Percentiles rank a stretch among this genome's conserved stretches.
phyloP scores from a whole-genome alignment of 2,888 invertebrate species.

The Conchocele bisecta region DNA sequence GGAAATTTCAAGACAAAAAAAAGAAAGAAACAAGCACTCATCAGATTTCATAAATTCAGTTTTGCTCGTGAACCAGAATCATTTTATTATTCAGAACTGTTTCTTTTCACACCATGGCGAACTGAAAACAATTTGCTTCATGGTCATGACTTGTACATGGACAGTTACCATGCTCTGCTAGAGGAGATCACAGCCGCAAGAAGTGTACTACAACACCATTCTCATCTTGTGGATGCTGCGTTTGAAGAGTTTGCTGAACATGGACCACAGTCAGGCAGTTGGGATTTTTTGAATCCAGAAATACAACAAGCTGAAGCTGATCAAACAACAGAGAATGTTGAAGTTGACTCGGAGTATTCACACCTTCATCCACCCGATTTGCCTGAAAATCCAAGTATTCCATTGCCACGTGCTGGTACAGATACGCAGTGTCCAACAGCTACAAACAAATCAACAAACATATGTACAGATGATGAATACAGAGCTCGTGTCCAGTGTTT shows the following conservation, averaged over 20 bases:
- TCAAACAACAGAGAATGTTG: slow-evolving; percentile 18
- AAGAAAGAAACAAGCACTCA: slow-evolving; percentile 16
- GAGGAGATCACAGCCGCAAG: no score
- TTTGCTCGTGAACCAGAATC: slow-evolving; percentile 18
- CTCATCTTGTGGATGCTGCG: slow-evolving; percentile 19
- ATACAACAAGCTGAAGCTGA: slow-evolving; percentile 28
- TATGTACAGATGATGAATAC: slow-evolving; percentile 20
- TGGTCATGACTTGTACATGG: slow-evolving; percentile 8
- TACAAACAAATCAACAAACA: no score
- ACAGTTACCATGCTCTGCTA: slow-evolving; percentile 2
- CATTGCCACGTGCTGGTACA: no score
- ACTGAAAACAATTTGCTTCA: slow-evolving; percentile 17
- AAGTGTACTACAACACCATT: slow-evolving; percentile 16
- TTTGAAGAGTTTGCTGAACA: slow-evolving; percentile 25
- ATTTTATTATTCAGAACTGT: slow-evolving; percentile 24
- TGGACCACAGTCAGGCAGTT: slow-evolving; percentile 20
- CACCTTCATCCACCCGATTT: slow-evolving; percentile 25
- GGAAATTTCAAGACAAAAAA: no score
- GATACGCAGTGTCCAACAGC: no score
- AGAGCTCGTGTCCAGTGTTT: slow-evolving; percentile 2
- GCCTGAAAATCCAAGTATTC: neutral
- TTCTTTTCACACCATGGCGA: slow-evolving; percentile 25
- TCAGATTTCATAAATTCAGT: slow-evolving; percentile 25
- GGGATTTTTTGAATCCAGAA: slow-evolving; percentile 24
- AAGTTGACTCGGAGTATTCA: slow-evolving; percentile 13